Percentiles rank a stretch among this genome's conserved stretches.
Conservation (phyloP, 2,797 vertebrate genomes). For the Emydoidea blandingii region DNA sequence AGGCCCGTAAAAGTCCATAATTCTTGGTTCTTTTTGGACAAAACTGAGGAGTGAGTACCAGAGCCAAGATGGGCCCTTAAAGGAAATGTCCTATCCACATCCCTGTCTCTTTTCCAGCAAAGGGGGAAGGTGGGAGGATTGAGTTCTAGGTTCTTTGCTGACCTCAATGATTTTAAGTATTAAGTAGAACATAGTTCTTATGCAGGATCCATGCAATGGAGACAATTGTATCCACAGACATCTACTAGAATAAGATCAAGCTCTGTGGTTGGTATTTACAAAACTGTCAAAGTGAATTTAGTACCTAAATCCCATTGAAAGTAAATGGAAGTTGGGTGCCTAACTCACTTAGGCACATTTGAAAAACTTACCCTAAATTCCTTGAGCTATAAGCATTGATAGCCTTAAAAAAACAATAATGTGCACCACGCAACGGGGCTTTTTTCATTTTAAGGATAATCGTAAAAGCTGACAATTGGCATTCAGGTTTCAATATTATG, state of each 20-base stretch:
- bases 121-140: background rate
- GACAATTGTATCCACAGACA: background rate
- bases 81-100: background rate
- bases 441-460: background rate
- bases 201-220: background rate
- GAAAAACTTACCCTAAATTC: background rate
- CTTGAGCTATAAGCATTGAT: background rate
- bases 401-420: background rate
- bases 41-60: background rate
- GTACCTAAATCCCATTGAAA: background rate
- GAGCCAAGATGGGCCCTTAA: fast-evolving
- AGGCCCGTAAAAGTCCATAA: fast-evolving
- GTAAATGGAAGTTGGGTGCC: background rate
- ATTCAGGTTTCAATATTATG: background rate
- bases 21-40: fast-evolving
- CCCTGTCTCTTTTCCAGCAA: background rate
- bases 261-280: background rate
- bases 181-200: background rate
- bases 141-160: background rate
- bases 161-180: background rate
- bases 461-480: background rate
- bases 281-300: background rate
- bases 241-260: background rate
- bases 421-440: background rate
- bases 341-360: background rate